Evolutionary conservation across 2,797 vertebrate genomes (phyloP).

Genomic region (Squalus acanthias): DNA sequence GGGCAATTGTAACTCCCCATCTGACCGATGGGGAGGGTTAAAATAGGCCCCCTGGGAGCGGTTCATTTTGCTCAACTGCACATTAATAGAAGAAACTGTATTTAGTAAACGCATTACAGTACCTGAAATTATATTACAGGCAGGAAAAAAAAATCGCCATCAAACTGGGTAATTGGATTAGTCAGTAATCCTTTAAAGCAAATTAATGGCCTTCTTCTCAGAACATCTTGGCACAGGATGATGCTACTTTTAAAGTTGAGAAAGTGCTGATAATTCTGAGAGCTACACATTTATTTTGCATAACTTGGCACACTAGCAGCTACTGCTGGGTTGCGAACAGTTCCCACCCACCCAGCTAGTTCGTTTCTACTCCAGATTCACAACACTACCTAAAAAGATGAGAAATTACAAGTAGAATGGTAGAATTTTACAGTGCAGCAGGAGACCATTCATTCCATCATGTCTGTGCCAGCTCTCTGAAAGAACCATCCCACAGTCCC

Average conservation of each 20-base stretch:
- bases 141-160: neutral
- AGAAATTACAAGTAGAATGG: neutral
- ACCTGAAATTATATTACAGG: neutral
- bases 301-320: neutral
- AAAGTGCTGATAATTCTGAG: conserved; percentile 5
- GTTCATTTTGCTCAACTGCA: neutral
- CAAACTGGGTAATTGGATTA: neutral
- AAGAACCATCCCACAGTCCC: neutral
- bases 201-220: neutral
- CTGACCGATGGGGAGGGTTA: neutral
- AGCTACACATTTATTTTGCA: conserved; percentile 7
- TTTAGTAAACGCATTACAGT: neutral
- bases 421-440: neutral
- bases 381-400: no score
- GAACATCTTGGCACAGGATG: neutral
- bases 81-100: neutral
- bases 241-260: neutral
- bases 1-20: neutral
- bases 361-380: no score
- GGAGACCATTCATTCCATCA: neutral
- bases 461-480: neutral
- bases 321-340: neutral
- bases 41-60: neutral
- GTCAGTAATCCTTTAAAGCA: neutral
- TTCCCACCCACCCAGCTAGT: neutral